Evolutionary conservation across 2,888 invertebrate genomes (phyloP).

Genomic region (Agonopterix alstromeriana): DNA sequence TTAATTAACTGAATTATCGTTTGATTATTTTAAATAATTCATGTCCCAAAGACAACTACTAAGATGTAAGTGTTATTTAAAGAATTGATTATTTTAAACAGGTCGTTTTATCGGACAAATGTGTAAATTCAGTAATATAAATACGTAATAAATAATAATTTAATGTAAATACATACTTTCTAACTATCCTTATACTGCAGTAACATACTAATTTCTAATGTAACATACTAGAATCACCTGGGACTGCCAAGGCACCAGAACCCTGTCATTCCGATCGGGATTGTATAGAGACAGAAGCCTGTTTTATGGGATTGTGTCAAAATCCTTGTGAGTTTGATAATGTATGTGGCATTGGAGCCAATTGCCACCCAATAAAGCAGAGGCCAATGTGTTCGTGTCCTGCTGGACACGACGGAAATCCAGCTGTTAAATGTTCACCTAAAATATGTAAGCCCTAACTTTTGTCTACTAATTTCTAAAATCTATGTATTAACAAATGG

Average conservation of each 20-base stretch:
- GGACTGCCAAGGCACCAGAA: conserved; percentile 83
- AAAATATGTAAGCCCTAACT: conserved; percentile 82
- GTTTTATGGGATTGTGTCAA: conserved; percentile 88
- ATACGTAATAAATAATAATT: background rate
- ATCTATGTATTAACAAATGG: background rate
- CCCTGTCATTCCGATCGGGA: conserved; percentile 90
- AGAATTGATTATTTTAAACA: background rate
- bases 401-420: conserved; percentile 88
- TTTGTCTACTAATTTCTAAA: conserved; percentile 1
- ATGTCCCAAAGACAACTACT: too few relatives aligned
- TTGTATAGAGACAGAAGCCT: conserved; percentile 89
- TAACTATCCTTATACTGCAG: conserved; percentile 17
- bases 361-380: conserved; percentile 89
- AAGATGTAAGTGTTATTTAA: background rate
- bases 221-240: conserved; percentile 81
- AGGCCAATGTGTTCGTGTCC: conserved; percentile 89
- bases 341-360: conserved; percentile 85
- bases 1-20: background rate
- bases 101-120: conserved; percentile 70
- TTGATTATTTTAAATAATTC: background rate
- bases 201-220: conserved; percentile 54
- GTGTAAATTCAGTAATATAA: conserved; percentile 23
- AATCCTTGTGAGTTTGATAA: conserved; percentile 90
- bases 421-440: conserved; percentile 86
- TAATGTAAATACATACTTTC: conserved; percentile 5